Evolutionary conservation across 2,888 invertebrate genomes (phyloP).

Genomic region (Aporophyla nigra): DNA sequence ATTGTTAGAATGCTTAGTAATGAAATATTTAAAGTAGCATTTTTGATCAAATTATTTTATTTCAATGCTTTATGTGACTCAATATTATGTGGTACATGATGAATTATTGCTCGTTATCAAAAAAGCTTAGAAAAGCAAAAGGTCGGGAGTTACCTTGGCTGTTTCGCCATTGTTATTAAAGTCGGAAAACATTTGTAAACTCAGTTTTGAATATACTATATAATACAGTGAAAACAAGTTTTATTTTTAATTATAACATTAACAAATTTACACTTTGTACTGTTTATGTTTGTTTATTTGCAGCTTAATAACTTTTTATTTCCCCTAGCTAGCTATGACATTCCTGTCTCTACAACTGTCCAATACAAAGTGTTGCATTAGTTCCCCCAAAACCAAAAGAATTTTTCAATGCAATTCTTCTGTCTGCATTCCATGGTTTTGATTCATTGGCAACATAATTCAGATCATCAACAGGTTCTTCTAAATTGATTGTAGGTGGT

Average conservation of each 20-base stretch:
- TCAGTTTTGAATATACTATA: constrained; percentile 90
- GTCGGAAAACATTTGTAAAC: constrained; percentile 88
- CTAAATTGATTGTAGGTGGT: constrained; percentile 97
- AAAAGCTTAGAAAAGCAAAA: constrained; percentile 79
- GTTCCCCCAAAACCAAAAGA: constrained; percentile 99
- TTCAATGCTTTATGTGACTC: constrained; percentile 87
- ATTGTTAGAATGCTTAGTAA: constrained; percentile 88
- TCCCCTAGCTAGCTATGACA: not conserved
- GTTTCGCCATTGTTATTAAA: constrained; percentile 85
- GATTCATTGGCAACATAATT: constrained; percentile 93
- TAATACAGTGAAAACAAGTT: constrained; percentile 81
- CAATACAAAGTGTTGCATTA: constrained; percentile 96
- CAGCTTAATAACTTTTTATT: not conserved
- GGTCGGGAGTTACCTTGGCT: constrained; percentile 83
- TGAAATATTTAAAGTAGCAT: constrained; percentile 87
- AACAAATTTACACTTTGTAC: constrained; percentile 13
- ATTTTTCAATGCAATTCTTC: constrained; percentile 96
- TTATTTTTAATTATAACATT: constrained; percentile 64
- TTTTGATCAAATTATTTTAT: constrained; percentile 89
- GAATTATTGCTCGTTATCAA: constrained; percentile 83
- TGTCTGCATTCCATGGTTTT: constrained; percentile 91
- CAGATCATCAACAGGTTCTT: constrained; percentile 92
- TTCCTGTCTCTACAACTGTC: constrained; percentile 70
- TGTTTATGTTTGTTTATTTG: not conserved
- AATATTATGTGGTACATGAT: constrained; percentile 86